Percentiles rank a stretch among this genome's conserved stretches.
phyloP scores from a whole-genome alignment of 2,888 invertebrate genomes.

The Didymodactylos carnosus region DNA sequence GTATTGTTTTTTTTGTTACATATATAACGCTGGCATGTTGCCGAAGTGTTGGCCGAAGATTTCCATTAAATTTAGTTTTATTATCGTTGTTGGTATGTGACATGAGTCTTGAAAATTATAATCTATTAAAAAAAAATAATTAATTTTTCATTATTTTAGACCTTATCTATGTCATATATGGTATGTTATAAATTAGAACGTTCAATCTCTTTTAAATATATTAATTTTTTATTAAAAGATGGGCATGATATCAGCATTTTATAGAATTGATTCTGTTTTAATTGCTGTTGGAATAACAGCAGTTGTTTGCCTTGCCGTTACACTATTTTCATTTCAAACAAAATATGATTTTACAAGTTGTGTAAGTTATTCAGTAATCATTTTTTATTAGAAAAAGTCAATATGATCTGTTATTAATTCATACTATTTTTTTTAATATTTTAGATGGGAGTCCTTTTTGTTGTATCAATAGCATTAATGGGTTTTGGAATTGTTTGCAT shows the following conservation, averaged over 20 bases:
- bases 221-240: too few relatives aligned
- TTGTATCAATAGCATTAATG: background rate
- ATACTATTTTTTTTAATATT: too few relatives aligned
- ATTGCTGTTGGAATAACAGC: slow-evolving; percentile 11
- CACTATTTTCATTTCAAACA: slow-evolving; percentile 10
- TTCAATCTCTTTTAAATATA: background rate
- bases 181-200: background rate
- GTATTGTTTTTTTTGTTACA: background rate
- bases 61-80: slow-evolving; percentile 4
- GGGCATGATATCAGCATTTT: slow-evolving; percentile 6
- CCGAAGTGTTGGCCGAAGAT: background rate
- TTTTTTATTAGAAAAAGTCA: too few relatives aligned
- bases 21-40: background rate
- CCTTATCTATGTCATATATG: slow-evolving; percentile 7
- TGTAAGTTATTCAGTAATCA: background rate
- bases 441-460: background rate
- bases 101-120: background rate
- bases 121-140: background rate
- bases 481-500: slow-evolving; percentile 9
- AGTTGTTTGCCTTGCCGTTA: slow-evolving; percentile 1
- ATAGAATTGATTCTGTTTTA: background rate
- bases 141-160: background rate
- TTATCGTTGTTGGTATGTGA: background rate
- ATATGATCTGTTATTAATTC: too few relatives aligned
- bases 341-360: slow-evolving; percentile 11